These are phyloP conservation scores for Philopotamus ludificatus DNA, from an alignment of 1,140 invertebrate genomes.

Conservation along the genomic window DNA sequence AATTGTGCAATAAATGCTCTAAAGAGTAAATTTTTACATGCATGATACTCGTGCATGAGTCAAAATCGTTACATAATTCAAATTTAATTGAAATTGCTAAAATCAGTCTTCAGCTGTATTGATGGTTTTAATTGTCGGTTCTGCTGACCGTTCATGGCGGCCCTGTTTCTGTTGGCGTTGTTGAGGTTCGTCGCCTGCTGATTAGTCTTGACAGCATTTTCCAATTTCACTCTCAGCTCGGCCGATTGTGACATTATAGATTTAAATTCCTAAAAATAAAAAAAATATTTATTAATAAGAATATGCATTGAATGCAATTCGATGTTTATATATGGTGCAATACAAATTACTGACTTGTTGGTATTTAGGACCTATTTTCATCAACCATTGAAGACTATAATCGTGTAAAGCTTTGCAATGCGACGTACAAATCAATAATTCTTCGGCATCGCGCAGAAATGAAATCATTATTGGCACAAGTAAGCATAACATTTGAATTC, in stretches of 20 bases:
- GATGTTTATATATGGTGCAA: no score
- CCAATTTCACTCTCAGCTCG: constrained; percentile 77
- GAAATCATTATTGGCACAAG: constrained; percentile 86
- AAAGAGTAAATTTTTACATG: no score
- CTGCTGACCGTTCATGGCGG: constrained; percentile 56
- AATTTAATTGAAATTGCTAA: constrained; percentile 82
- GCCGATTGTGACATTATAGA: constrained; percentile 79
- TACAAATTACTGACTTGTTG: constrained; percentile 64
- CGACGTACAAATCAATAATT: constrained; percentile 62
- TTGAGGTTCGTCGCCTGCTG: constrained; percentile 60
- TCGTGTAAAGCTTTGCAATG: constrained; percentile 75
- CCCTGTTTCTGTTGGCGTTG: constrained; percentile 50
- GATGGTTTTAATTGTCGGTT: constrained; percentile 66
- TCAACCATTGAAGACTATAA: constrained; percentile 82
- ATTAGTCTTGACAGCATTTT: constrained; percentile 78
- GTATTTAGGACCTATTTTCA: constrained; percentile 87
- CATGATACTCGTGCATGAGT: neutral
- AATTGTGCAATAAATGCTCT: no score
- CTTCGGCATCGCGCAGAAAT: constrained; percentile 71
- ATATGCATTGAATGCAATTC: no score
- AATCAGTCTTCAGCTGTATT: constrained; percentile 94
- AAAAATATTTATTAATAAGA: no score
- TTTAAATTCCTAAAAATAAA: constrained; percentile 77
- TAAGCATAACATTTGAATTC: constrained; percentile 83
- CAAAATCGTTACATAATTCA: constrained; percentile 1